Conservation (phyloP, 2,797 vertebrate species). For the Chanos chanos region DNA sequence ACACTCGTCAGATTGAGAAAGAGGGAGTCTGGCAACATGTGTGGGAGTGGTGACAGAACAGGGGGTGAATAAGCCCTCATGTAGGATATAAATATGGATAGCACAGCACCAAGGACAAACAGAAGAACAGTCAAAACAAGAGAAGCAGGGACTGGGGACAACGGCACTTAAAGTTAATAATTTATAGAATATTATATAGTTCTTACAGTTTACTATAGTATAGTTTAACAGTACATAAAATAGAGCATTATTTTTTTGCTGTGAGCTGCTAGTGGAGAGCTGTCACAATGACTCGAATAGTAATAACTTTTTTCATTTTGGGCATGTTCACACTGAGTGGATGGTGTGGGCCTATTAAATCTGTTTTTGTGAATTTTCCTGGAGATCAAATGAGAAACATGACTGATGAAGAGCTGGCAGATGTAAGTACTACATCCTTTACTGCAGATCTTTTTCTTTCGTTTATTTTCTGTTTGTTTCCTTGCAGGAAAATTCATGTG, state of each 20-base stretch:
- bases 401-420: constrained; percentile 77
- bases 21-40: background rate
- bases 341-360: constrained; percentile 62
- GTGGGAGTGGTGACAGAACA: constrained; percentile 58
- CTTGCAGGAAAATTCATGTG: too few species aligned
- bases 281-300: constrained; percentile 61
- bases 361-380: constrained; percentile 77
- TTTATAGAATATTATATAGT: too few species aligned
- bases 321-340: constrained; percentile 65
- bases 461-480: background rate
- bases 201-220: too few species aligned
- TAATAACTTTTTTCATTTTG: constrained; percentile 62
- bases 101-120: constrained; percentile 45
- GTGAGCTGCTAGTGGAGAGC: background rate
- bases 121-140: constrained; percentile 49
- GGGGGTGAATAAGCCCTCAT: constrained; percentile 65
- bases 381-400: constrained; percentile 72
- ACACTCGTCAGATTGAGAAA: background rate
- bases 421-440: constrained; percentile 76
- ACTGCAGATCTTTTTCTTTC: constrained; percentile 18
- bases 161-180: constrained; percentile 8
- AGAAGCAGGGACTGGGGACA: constrained; percentile 35
- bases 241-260: background rate
- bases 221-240: too few species aligned
- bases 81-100: constrained; percentile 66